Evolutionary conservation across 2,797 vertebrate genomes (phyloP).

Genomic region (Serranus cabrilla): DNA sequence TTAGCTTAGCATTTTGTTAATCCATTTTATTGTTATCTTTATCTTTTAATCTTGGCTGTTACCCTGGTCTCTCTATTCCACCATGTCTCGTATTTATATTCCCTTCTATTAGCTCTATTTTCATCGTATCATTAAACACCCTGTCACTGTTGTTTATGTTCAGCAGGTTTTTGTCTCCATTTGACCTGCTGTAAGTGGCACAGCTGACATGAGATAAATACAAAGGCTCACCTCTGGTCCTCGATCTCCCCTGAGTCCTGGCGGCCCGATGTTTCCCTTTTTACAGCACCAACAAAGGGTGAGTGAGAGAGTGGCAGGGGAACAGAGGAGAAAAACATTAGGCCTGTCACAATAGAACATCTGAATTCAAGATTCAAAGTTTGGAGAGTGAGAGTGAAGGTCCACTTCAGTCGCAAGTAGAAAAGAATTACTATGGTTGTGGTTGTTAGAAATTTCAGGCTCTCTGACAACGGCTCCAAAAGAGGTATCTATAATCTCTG

Average conservation of each 20-base stretch:
- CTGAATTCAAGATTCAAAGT: conserved; percentile 20
- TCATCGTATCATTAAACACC: neutral
- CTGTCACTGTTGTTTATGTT: conserved; percentile 12
- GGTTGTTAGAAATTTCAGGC: neutral
- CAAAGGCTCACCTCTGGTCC: conserved; percentile 87
- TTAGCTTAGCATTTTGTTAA: too few relatives aligned
- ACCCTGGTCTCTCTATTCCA: too few relatives aligned
- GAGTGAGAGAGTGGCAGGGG: neutral
- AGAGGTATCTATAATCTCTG: neutral
- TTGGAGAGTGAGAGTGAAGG: conserved; percentile 10
- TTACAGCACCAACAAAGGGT: conserved; percentile 52
- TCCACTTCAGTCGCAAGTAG: neutral
- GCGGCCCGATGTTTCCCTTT: conserved; percentile 88
- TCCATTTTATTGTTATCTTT: too few relatives aligned
- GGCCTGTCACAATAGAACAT: neutral
- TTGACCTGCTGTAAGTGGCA: conserved; percentile 6
- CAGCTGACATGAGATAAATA: conserved; percentile 31
- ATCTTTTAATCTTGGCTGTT: too few relatives aligned
- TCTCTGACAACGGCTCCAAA: conserved; percentile 18
- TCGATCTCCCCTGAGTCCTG: conserved; percentile 88
- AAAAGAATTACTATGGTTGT: conserved; percentile 13
- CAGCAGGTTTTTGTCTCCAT: conserved; percentile 1
- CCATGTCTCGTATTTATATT: too few relatives aligned
- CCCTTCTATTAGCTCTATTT: too few relatives aligned
- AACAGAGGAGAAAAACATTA: conserved; percentile 45